Evolutionary conservation across 2,888 invertebrate genomes (phyloP).

Genomic region (Eupithecia tripunctaria): DNA sequence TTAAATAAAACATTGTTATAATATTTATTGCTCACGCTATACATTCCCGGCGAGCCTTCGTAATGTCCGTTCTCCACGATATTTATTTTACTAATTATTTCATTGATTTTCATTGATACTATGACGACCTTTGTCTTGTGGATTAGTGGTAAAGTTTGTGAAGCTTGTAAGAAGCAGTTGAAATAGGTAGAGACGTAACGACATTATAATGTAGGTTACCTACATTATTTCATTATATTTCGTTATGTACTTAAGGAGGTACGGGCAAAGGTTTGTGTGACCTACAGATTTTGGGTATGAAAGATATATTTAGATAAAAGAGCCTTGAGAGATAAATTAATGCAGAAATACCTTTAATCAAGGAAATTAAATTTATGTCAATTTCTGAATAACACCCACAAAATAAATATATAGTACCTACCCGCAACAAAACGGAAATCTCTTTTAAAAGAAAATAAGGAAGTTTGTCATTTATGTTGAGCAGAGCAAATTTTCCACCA

Average conservation of each 20-base stretch:
- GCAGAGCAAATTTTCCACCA: too few relatives aligned
- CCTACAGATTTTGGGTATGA: background rate
- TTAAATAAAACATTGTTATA: slow-evolving; percentile 22
- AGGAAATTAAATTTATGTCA: background rate
- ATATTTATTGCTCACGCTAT: slow-evolving; percentile 19
- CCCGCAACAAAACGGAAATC: too few relatives aligned
- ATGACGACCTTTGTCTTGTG: slow-evolving; percentile 2
- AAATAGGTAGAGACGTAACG: background rate
- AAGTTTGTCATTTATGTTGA: too few relatives aligned
- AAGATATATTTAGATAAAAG: background rate
- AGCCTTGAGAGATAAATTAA: background rate
- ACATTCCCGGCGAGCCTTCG: background rate
- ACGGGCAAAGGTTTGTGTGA: background rate
- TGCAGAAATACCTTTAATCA: background rate
- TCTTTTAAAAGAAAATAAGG: background rate
- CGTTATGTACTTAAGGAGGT: too few relatives aligned
- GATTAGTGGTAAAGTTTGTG: background rate
- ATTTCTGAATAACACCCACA: background rate
- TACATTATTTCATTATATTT: too few relatives aligned
- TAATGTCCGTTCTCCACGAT: background rate
- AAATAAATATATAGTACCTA: too few relatives aligned
- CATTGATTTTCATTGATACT: slow-evolving; percentile 3
- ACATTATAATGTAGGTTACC: too few relatives aligned
- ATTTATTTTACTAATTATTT: slow-evolving; percentile 6
- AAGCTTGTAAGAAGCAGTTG: background rate